Percentiles rank a stretch among this genome's conserved stretches.
These are phyloP conservation scores for Cylindroiulus punctatus DNA, from an alignment of 2,888 invertebrate species.

Conservation along the genomic window DNA sequence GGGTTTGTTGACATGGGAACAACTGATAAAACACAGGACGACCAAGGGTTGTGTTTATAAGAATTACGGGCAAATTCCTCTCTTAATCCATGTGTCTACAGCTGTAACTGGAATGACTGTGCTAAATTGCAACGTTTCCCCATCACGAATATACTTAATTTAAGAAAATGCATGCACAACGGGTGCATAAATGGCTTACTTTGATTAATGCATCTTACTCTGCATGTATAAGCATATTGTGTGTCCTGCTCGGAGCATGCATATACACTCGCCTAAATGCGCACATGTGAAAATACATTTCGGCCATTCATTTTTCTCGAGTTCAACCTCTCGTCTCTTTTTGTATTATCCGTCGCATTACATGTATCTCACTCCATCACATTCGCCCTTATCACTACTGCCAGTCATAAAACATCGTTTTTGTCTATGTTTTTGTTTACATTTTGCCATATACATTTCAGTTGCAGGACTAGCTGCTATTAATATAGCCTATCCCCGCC, in stretches of 20 bases:
- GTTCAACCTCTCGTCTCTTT: background rate
- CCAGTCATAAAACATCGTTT: conserved; percentile 19
- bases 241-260: background rate
- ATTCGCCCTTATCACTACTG: conserved; percentile 5
- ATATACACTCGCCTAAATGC: background rate
- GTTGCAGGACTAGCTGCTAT: background rate
- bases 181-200: too few species aligned
- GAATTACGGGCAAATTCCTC: too few species aligned
- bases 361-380: conserved; percentile 40
- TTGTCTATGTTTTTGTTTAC: conserved; percentile 33
- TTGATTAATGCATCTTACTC: too few species aligned
- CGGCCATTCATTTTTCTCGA: background rate
- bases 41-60: too few species aligned
- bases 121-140: too few species aligned
- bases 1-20: background rate
- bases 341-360: conserved; percentile 41
- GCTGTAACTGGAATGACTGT: too few species aligned
- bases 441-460: background rate
- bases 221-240: background rate
- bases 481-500: conserved; percentile 1
- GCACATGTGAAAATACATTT: background rate
- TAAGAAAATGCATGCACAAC: too few species aligned
- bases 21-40: background rate
- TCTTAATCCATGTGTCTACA: too few species aligned
- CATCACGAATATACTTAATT: too few species aligned